Conservation (phyloP, 2,888 invertebrate species). For the Alloscopus bannaensis region DNA sequence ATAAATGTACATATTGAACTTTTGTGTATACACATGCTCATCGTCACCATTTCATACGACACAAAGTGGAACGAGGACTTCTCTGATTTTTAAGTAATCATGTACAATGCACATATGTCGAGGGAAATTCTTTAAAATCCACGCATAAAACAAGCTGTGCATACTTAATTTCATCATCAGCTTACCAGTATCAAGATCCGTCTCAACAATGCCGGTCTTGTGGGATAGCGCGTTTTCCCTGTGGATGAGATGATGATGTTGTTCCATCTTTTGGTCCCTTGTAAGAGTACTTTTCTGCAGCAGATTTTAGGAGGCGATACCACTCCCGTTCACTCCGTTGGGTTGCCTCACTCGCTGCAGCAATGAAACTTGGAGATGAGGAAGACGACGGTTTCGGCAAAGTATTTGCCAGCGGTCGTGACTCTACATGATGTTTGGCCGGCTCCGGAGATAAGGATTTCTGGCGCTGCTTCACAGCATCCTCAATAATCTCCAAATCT, state of each 20-base stretch:
- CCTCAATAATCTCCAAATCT: conserved; percentile 72
- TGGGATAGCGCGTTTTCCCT: conserved; percentile 34
- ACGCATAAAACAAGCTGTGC: neutral
- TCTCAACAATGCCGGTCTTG: conserved; percentile 72
- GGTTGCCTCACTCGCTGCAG: conserved; percentile 46
- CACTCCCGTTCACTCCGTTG: conserved; percentile 72
- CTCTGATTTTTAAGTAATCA: too few relatives aligned
- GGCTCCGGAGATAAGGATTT: conserved; percentile 64
- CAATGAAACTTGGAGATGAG: conserved; percentile 28
- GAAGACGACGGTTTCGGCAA: conserved; percentile 47
- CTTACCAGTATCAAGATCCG: conserved; percentile 73
- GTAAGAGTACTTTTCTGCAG: conserved; percentile 72
- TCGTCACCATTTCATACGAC: neutral
- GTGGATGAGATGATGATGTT: conserved; percentile 38
- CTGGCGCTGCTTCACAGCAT: conserved; percentile 65
- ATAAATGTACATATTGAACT: neutral
- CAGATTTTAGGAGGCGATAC: conserved; percentile 72
- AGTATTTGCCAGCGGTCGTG: conserved; percentile 26
- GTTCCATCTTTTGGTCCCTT: conserved; percentile 64
- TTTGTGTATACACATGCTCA: neutral
- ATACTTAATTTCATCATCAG: neutral
- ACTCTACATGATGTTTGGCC: conserved; percentile 35
- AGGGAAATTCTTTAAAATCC: neutral
- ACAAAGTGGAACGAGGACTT: neutral
- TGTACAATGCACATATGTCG: too few relatives aligned